Base-by-base conservation (phyloP, 2,797 vertebrate genomes). In the Aulostomus chinensis region DNA sequence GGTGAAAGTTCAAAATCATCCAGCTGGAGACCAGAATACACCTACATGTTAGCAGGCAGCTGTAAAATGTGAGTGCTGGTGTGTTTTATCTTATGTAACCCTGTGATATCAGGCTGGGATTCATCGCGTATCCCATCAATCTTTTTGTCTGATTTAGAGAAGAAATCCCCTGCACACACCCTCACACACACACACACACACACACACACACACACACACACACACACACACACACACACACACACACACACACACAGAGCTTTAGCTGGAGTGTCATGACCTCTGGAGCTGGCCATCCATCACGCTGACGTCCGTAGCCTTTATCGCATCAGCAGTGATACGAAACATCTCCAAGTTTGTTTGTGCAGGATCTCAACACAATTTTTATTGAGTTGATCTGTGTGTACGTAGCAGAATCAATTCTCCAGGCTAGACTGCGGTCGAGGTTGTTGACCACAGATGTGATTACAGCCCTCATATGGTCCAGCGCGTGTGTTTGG, bases 1-100 rank as follows among this genome's bases (percentile, higher is more conserved):
- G 81, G 83, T 74, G 75, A 86, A 81, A 73, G 82, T 71, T 82
- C 4, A 7, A 43, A 46, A 31, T 48, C 0, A 15, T 46, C 32
- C 11, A 10, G 11, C 29, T 35, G 8, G 4, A 12, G 32, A 21
- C 34, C 33, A 13, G 12, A 38, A 53, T 26, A 8, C 9, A 28
- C 59, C 45, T 40, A 24, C 54, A 26, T 18, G 35, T 61, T 47
- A n/a, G n/a, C 16, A 4, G 10, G 14, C 9, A 13, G 14, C 14
- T 4, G 12, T 36, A 15, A 2, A 9, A 17, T 10, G 16, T n/a
- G 7, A 18, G 24, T n/a, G 8, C 4, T 4, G n/a, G 12, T 14
- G 14, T 11, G 15, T 29, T n/a, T n/a, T n/a, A n/a, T n/a, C n/a
- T n/a, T 18, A n/a, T 4, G 25, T 6, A 12, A n/a, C 11, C 11